Evolutionary conservation across 2,888 invertebrate genomes (phyloP), one percentile per base, ranked within the genome.

Genomic region (Plusia festucae): DNA sequence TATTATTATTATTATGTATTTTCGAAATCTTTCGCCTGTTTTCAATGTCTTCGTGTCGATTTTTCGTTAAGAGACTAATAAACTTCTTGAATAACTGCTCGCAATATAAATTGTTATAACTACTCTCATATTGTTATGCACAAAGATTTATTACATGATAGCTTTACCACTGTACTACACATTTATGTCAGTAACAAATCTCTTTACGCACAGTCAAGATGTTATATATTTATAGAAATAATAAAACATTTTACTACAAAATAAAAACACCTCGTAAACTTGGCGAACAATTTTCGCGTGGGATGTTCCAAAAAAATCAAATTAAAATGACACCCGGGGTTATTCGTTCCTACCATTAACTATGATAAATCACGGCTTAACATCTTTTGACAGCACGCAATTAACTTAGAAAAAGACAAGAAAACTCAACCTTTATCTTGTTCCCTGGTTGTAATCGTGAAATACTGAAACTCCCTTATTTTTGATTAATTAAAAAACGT

Each of bases 351-450:
- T 62, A 53, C 49, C 32, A 68, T 53, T 63, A 63, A 62, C 66
- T 65, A 22, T 70, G 66, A 78, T 53, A 80, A 80, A 79, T 77
- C 60, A 68, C 49, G 30, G 49, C 0, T 57, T 63, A 59, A 73
- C 27, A 16, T 69, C 24, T 67, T 73, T 57, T 62, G 70, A 68
- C 73, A 68, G 67, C 52, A 34, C 27, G 13, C 60, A 72, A 76
- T 63, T 77, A 73, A 58, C 58, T 61, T 44, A 56, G 55, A 61
- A 70, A 62, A 57, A 60, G 46, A 49, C 27, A 61, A 32, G 40
- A 56, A 73, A 62, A 59, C 52, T 54, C 67, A 64, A 64, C 54
- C 22, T 62, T 55, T 49, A 54, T 61, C 71, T 61, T 27, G 34
- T 18, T 20, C 46, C 15, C 40, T 1, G 15, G 16, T 16, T 4